Base-by-base conservation (phyloP, 2,797 vertebrate species). In the Sebastiscus albofasciatus region DNA sequence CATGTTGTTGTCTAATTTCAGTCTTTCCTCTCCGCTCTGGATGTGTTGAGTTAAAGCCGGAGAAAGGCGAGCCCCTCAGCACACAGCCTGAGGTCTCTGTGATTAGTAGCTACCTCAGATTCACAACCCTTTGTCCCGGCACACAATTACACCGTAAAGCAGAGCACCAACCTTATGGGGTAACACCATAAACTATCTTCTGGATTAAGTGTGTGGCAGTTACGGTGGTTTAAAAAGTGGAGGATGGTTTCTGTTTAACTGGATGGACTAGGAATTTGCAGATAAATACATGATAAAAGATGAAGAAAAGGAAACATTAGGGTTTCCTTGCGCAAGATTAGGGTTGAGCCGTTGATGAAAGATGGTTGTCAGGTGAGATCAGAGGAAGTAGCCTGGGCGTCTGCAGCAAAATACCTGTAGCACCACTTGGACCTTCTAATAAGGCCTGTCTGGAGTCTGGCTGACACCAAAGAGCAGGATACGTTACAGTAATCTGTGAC, bases 1-100 rank as follows among this genome's bases (percentile, higher is more conserved):
- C 92, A 82, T 89, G 90, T 90, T 93, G 89, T 92, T 93, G 92
- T 94, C 94, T 93, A 93, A 93, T 92, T 93, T 83, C 84, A 84
- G 90, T 84, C 82, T 90, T 94, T 91, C 89, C 89, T 89, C 83
- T 82, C 72, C 72, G 64, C 81, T 76, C 8, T 72, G 77, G 81
- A 70, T 83, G 78, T 73, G 72, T 77, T 72, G 61, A 85, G 81
- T 85, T 83, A 88, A 77, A 88, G 74, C 68, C 36, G 1, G 67
- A 89, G 79, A 90, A 84, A 80, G 87, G 82, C 80, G 11, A 85
- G 79, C 72, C 83, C 80, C 59, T 71, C 55, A 65, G 67, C 79
- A 60, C 86, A 79, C 71, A 83, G 87, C 88, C 83, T 67, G 67
- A 82, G 88, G 85, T 82, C 82, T 59, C 77, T 60, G 56, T 92